These are phyloP conservation scores for Augochlora pura DNA, from an alignment of 1,140 invertebrate species.

Conservation along the genomic window DNA sequence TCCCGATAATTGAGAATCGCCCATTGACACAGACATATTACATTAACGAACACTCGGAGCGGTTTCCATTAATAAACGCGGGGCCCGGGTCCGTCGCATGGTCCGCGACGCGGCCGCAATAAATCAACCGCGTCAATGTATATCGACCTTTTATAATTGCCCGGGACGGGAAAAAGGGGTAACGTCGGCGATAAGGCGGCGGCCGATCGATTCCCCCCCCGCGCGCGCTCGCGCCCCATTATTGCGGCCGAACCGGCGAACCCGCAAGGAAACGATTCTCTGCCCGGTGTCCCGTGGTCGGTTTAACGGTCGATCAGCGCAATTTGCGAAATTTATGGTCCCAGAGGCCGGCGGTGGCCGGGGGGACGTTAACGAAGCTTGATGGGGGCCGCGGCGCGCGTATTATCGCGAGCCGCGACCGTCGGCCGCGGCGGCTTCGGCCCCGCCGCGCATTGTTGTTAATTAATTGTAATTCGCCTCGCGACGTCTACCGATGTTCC, in stretches of 20 bases:
- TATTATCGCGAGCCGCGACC: conserved; percentile 19
- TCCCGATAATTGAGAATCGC: background rate
- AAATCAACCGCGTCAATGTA: conserved; percentile 48
- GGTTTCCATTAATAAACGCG: conserved; percentile 13
- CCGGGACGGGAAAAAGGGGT: conserved; percentile 31
- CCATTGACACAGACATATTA: background rate
- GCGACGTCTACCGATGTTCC: background rate
- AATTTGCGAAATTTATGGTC: conserved; percentile 67
- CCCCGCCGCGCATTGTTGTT: conserved; percentile 42
- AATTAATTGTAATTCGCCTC: conserved; percentile 59
- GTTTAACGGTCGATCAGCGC: conserved; percentile 61
- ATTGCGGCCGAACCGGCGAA: background rate
- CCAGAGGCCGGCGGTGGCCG: conserved; percentile 18
- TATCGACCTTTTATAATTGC: conserved; percentile 38
- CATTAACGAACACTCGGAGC: background rate
- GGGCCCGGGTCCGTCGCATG: background rate
- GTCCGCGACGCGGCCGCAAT: conserved; percentile 20
- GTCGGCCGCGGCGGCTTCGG: conserved; percentile 11
- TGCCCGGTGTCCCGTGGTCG: conserved; percentile 14
- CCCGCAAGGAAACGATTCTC: conserved; percentile 33
- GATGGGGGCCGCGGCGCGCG: conserved; percentile 30
- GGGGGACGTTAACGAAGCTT: conserved; percentile 57
- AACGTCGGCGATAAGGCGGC: conserved; percentile 23
- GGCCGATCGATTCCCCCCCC: background rate
- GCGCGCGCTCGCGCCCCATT: too few relatives aligned